Evolutionary conservation across 2,888 invertebrate species (phyloP), one percentile per base, ranked within the genome.

Genomic region (Meloe dianella): DNA sequence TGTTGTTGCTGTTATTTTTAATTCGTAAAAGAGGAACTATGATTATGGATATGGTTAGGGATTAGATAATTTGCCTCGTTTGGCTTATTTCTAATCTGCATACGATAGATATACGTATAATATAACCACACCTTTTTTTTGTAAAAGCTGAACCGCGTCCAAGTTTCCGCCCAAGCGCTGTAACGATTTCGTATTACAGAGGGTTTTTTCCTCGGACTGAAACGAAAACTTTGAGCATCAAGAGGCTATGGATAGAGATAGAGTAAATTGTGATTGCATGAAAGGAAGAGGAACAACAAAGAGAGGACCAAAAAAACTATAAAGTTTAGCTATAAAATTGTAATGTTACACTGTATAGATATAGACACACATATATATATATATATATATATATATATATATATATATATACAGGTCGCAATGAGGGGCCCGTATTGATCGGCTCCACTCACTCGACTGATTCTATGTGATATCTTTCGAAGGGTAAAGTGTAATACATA

Each of bases 271-370:
- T 51, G 10, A 24, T 5, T 12, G 0, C 22, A 20, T 20, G 22
- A 12, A 12, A 22, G 22, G 3, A 51, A 51, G 51, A 24, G 4
- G 2, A 22, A 12, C 51, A 22, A 22, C 22, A 51, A 47, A 12
- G 6, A 22, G 20, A 47, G 20, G 20, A n/a, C 2, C n/a, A n/a
- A 7, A 6, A 41, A 41, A 69, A 79, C 79, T 78, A 78, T 79
- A 78, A 79, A 79, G 71, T 78, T 78, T 79, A 73, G 74, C 76
- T 76, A 78, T 79, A 79, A 79, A 79, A 79, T 77, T 78, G 78
- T 79, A 78, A 79, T 78, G 77, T 78, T 74, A 78, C 76, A 77
- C 77, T 74, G 76, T 51, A 51, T 51, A 17, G 8, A 5, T 5
- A 38, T 20, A 47, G 20, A 10, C 5, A 10, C 17, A 17, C 14